Evolutionary conservation across 2,888 invertebrate species (phyloP).

Genomic region (Drosophila paramelanica): DNA sequence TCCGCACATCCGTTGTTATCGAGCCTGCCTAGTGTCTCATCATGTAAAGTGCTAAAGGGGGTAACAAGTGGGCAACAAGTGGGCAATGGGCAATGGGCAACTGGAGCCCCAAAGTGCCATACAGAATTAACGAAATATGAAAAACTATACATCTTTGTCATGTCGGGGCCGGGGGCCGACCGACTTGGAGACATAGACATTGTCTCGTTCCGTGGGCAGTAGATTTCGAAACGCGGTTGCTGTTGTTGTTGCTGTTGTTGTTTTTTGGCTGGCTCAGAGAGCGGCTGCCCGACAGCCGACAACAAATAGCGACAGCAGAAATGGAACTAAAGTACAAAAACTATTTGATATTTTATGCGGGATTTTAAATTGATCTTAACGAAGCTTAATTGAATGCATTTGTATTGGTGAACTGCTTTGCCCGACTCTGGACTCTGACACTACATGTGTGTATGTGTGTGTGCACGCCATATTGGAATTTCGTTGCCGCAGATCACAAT

Average conservation of each 20-base stretch:
- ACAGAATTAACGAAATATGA: constrained; percentile 70
- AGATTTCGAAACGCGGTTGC: constrained; percentile 54
- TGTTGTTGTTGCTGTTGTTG: constrained; percentile 34
- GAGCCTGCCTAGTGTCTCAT: constrained; percentile 43
- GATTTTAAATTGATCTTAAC: constrained; percentile 86
- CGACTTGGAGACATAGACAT: constrained; percentile 73
- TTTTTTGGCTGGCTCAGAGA: constrained; percentile 18
- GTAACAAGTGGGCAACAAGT: constrained; percentile 39
- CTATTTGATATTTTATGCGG: constrained; percentile 85
- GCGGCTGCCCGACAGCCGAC: constrained; percentile 43
- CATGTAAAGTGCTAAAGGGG: constrained; percentile 56
- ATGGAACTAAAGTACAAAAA: constrained; percentile 80
- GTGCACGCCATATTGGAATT: constrained; percentile 81
- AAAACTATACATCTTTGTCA: constrained; percentile 79
- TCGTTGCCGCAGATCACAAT: constrained; percentile 70
- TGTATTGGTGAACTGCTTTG: constrained; percentile 80
- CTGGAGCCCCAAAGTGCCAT: constrained; percentile 66
- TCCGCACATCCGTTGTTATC: constrained; percentile 60
- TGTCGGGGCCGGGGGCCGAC: constrained; percentile 30
- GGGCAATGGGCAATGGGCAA: constrained; percentile 34
- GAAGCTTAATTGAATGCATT: constrained; percentile 85
- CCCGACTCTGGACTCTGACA: constrained; percentile 70
- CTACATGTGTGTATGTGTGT: constrained; percentile 28
- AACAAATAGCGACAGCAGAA: constrained; percentile 68
- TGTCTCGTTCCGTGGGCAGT: constrained; percentile 59